A percentile compares a stretch with the other conserved stretches of the same genome.
phyloP scores from a whole-genome alignment of 2,797 vertebrate genomes.

The Odontamblyopus rebecca region DNA sequence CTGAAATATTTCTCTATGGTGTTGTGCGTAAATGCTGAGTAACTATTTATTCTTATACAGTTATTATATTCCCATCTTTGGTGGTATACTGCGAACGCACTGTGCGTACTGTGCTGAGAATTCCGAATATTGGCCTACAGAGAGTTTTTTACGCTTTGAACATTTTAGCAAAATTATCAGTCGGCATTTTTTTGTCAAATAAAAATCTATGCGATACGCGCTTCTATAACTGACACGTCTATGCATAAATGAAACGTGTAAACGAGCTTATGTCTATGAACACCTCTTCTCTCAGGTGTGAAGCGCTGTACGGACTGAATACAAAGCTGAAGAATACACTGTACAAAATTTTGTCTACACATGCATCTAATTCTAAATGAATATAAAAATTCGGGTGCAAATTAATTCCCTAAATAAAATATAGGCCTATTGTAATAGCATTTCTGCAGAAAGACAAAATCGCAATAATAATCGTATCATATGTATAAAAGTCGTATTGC shows the following conservation, averaged over 20 bases:
- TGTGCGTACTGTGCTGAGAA: neutral
- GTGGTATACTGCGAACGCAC: neutral
- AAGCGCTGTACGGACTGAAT: constrained; percentile 16
- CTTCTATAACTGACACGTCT: constrained; percentile 27
- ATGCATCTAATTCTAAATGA: neutral
- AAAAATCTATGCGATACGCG: neutral
- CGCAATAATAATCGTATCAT: neutral
- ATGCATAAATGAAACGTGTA: constrained; percentile 27
- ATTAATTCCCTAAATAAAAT: neutral
- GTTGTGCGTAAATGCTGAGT: neutral
- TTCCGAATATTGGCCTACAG: neutral
- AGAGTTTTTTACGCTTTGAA: neutral
- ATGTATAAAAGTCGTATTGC: neutral
- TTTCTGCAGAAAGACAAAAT: neutral
- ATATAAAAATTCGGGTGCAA: neutral
- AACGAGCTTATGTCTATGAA: constrained; percentile 18
- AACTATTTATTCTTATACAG: neutral
- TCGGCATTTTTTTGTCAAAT: neutral
- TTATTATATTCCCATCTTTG: neutral
- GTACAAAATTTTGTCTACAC: neutral
- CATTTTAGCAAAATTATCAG: neutral
- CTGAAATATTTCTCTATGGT: neutral
- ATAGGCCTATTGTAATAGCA: neutral
- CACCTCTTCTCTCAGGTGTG: constrained; percentile 19
- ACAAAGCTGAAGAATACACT: constrained; percentile 7